These are phyloP conservation scores for Heteropelma amictum DNA, from an alignment of 2,888 invertebrate species.

Conservation along the genomic window DNA sequence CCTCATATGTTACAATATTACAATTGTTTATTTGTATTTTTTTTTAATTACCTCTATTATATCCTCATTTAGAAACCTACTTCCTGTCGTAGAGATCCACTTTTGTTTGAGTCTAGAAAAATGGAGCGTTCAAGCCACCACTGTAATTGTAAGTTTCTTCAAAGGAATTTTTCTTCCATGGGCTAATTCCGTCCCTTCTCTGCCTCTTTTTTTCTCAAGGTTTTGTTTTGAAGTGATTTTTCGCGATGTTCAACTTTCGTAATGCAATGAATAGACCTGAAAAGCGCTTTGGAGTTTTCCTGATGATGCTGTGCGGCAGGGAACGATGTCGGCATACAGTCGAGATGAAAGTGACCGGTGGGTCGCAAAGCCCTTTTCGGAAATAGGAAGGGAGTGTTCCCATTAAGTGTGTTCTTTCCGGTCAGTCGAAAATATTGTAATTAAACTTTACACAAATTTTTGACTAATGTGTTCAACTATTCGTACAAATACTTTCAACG, in stretches of 20 bases:
- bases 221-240: no score
- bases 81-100: constrained; percentile 33
- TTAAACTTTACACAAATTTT: neutral
- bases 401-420: constrained; percentile 1
- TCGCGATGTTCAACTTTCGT: neutral
- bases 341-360: neutral
- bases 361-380: constrained; percentile 1
- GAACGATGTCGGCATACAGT: neutral
- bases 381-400: neutral
- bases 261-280: neutral
- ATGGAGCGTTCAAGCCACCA: neutral
- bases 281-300: constrained; percentile 8
- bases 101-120: constrained; percentile 1
- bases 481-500: no score
- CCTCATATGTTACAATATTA: neutral
- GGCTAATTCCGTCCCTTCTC: neutral
- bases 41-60: constrained; percentile 34
- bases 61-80: constrained; percentile 44
- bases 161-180: neutral
- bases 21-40: constrained; percentile 7
- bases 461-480: neutral
- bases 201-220: neutral
- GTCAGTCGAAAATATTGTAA: neutral
- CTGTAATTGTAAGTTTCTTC: constrained; percentile 8
- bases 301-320: neutral